Evolutionary conservation across 2,113 vertebrate genomes (phyloP), one percentile per base, ranked within the genome.

Genomic region (Neodontobutis hainanensis): DNA sequence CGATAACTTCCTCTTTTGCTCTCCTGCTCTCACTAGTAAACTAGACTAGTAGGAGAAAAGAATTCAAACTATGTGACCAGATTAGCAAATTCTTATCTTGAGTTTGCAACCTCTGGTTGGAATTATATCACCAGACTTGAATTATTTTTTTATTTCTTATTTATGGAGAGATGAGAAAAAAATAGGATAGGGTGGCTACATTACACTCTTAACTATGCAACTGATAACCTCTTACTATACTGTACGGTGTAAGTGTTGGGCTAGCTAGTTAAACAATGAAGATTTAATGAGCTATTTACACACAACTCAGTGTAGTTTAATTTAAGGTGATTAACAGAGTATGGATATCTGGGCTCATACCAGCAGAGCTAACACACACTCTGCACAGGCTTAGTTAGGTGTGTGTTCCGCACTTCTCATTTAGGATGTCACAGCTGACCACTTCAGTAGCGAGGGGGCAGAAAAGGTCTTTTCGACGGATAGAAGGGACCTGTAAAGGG

Each of bases 401-500:
- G 66, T 77, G 77, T 60, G 57, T 70, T 71, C 83, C 75, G 63
- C 44, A 56, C 80, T 81, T 74, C 66, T 84, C 78, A 43, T 67
- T 81, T 78, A 67, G 80, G 83, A 63, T 61, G 72, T 82, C 64
- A 47, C 5, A 58, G 85, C 56, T 5, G 79, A 77, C 74, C 76
- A 65, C 77, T 68, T 96, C 94, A 98, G 94, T 97, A 98, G 91
- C 95, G 95, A 53, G 95, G 96, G 70, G 95, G 96, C 19, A 95
- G 90, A 84, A 95, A 97, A 47, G 96, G 96, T 89, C 96, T 95
- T 90, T 98, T 97, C 9, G 95, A 93, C 60, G 92, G 77, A 45
- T 95, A 95, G 87, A 96, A 95, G 1, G 95, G 94, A 44, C 92
- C 88, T 47, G 87, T 63, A 1, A 95, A 96, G 1, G 92, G 92